A percentile compares a stretch with the other conserved stretches of the same genome.
Conservation (phyloP, 2,888 invertebrate genomes). For the Tenthredo amoena region DNA sequence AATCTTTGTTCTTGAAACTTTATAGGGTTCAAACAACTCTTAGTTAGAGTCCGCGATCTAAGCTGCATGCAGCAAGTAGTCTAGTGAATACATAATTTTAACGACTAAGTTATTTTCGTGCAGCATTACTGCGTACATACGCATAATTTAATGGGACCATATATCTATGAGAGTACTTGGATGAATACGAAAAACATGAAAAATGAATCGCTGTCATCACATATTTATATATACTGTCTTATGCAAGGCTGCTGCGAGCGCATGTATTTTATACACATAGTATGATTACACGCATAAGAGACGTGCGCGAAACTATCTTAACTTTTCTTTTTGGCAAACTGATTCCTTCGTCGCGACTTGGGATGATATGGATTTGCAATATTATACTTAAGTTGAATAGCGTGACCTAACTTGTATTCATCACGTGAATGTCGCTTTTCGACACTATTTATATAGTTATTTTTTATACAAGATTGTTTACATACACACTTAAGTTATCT, state of each 20-base stretch:
- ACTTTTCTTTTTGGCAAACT: background rate
- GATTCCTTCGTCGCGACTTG: background rate
- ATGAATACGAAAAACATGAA: background rate
- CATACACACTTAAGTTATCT: background rate
- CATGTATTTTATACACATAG: background rate
- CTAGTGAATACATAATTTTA: background rate
- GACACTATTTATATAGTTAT: background rate
- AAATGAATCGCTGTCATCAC: slow-evolving; percentile 2
- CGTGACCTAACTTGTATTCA: background rate
- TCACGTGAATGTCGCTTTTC: background rate
- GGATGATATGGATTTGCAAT: background rate
- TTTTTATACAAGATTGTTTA: background rate
- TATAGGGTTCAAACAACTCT: slow-evolving; percentile 7
- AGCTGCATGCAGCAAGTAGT: background rate
- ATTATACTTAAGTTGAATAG: background rate
- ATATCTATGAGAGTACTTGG: background rate
- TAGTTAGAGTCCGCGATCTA: background rate
- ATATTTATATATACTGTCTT: background rate
- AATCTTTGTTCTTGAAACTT: background rate
- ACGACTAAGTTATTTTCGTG: slow-evolving; percentile 1
- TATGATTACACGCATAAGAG: background rate
- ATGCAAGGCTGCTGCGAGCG: background rate
- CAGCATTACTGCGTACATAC: background rate
- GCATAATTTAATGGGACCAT: slow-evolving; percentile 9
- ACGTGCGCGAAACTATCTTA: background rate